Percentiles rank a stretch among this genome's conserved stretches.
These are phyloP conservation scores for Cyanistes caeruleus DNA, from an alignment of 2,113 vertebrate genomes.

Conservation along the genomic window DNA sequence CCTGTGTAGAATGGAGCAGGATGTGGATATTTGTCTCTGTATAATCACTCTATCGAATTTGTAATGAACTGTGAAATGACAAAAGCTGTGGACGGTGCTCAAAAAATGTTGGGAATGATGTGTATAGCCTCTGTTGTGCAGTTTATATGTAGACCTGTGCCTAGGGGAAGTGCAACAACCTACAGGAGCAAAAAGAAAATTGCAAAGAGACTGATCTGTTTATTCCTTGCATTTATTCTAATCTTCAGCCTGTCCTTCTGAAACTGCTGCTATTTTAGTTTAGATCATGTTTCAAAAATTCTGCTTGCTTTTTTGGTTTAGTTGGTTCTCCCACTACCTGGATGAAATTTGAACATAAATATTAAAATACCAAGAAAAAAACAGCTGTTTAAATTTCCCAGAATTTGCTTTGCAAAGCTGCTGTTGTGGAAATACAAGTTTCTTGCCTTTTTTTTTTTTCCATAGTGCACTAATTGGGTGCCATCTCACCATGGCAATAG, in stretches of 20 bases:
- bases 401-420: conserved; percentile 18
- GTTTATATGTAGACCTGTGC: neutral
- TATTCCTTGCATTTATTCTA: neutral
- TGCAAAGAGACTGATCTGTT: neutral
- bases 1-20: neutral
- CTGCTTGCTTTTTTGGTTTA: neutral
- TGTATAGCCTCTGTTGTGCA: neutral
- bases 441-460: neutral
- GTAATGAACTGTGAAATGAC: neutral
- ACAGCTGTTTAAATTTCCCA: neutral
- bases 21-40: neutral
- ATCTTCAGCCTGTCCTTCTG: neutral
- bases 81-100: neutral
- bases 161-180: neutral
- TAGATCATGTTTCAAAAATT: conserved; percentile 16
- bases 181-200: neutral
- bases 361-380: conserved; percentile 52
- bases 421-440: neutral
- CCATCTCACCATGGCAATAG: neutral
- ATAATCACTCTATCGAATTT: neutral
- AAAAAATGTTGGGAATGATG: neutral
- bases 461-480: neutral
- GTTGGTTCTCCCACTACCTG: conserved; percentile 14
- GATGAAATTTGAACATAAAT: conserved; percentile 41
- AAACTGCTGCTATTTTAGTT: conserved; percentile 20